Conservation (phyloP, 1,140 invertebrate genomes). For the Diprion similis region DNA sequence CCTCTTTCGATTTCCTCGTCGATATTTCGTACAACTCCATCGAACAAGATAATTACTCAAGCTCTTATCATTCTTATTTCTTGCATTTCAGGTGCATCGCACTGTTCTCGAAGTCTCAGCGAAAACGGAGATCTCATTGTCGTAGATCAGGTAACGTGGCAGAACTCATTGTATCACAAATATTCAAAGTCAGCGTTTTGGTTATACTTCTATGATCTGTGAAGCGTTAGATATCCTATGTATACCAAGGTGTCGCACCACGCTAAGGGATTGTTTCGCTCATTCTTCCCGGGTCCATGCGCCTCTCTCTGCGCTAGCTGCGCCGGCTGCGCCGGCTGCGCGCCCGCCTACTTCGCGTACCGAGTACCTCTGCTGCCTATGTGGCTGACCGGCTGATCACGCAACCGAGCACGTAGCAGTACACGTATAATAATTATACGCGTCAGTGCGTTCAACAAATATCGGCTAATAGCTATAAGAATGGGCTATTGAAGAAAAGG, state of each 20-base stretch:
- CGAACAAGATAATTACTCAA: no score
- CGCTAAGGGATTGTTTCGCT: background rate
- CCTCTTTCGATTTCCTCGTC: no score
- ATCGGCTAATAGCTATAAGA: background rate
- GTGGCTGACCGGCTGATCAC: no score
- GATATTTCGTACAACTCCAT: no score
- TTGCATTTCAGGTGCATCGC: slow-evolving; percentile 62
- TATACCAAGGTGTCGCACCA: background rate
- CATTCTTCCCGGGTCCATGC: background rate
- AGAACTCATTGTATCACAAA: background rate
- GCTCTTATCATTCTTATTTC: no score
- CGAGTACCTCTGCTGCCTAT: background rate
- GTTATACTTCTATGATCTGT: no score
- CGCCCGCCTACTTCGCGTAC: slow-evolving; percentile 11
- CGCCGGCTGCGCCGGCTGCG: background rate
- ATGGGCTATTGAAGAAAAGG: slow-evolving; percentile 6
- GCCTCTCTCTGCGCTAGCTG: background rate
- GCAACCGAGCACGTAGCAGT: no score
- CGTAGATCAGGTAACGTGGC: slow-evolving; percentile 64
- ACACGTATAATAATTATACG: no score
- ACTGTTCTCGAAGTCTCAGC: slow-evolving; percentile 61
- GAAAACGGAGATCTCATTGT: slow-evolving; percentile 61
- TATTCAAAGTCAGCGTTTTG: no score
- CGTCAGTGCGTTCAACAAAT: no score
- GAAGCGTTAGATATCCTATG: background rate